Base-by-base conservation (phyloP, 2,797 vertebrate species). In the Diplodus puntazzo region DNA sequence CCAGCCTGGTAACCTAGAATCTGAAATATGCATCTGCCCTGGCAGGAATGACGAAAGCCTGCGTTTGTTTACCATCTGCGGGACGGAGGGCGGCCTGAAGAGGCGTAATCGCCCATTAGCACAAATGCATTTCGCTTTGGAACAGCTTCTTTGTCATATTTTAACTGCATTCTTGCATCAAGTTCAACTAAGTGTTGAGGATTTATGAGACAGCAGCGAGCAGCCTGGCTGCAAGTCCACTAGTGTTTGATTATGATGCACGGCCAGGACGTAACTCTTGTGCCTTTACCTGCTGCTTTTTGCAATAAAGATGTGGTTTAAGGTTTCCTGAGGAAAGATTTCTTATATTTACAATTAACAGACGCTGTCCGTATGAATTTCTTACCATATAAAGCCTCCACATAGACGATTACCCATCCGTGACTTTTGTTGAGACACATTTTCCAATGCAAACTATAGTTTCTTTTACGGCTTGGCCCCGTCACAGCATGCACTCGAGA, bases 1-100 rank as follows among this genome's bases (percentile, higher is more conserved):
- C 60, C 59, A 25, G 69, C 69, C 67, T 57, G 69, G 39, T 64
- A 86, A 79, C 73, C 46, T 50, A 67, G 55, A 86, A 78, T 82
- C 58, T 53, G 48, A 75, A 75, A 64, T 76, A 88, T 89, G 65
- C 62, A 64, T 89, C 73, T 65, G 63, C 21, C 58, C 64, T 57
- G 61, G 69, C 79, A 72, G 69, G 75, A 84, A 71, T 67, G 57
- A 62, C 18, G 9, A 67, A 69, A 76, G 42, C 72, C 14, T 0
- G 4, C 64, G 16, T 57, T 81, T 80, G 72, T 85, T 83, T 73
- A 80, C 75, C 65, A 67, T 55, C 5, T 3, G 30, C 18, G 5
- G 75, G 73, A 13, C 34, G 45, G 17, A 27, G 30, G 60, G 46
- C 4, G 2, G 11, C 69, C 63, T 21, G 45, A 34, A 61, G 27